Percentiles rank a stretch among this genome's conserved stretches.
Conservation (phyloP, 2,797 vertebrate species). For the Clarias laeviceps region DNA sequence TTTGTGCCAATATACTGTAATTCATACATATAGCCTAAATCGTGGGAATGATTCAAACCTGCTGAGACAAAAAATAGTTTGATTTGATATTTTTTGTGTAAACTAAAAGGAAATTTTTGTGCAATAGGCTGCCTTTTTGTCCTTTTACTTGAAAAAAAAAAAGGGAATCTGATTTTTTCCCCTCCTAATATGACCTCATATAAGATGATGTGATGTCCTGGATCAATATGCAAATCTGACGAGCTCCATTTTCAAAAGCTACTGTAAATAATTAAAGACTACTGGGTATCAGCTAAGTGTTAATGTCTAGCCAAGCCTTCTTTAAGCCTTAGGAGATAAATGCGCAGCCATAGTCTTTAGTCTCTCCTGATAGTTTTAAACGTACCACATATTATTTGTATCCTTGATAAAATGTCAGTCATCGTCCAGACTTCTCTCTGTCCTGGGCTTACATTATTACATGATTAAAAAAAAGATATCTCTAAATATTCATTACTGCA, state of each 20-base stretch:
- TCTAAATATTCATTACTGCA: too few species aligned
- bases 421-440: neutral
- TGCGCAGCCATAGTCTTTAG: neutral
- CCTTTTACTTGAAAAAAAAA: too few species aligned
- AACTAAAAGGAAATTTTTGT: neutral
- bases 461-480: neutral
- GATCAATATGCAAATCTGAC: too few species aligned
- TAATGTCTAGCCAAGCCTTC: too few species aligned
- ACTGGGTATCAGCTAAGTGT: too few species aligned
- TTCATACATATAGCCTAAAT: neutral
- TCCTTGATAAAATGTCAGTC: neutral
- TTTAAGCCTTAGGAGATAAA: neutral
- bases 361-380: neutral
- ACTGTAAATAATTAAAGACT: too few species aligned
- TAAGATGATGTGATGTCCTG: too few species aligned
- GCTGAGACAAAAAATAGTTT: neutral
- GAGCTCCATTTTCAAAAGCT: too few species aligned
- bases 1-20: neutral
- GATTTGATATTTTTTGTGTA: too few species aligned
- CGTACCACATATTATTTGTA: neutral
- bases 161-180: too few species aligned
- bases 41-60: neutral
- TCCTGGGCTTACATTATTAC: neutral
- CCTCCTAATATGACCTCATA: too few species aligned
- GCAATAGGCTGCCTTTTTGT: too few species aligned